Percentiles rank a stretch among this genome's conserved stretches.
Conservation (phyloP, 2,888 invertebrate genomes). For the Brachypterus glaber region DNA sequence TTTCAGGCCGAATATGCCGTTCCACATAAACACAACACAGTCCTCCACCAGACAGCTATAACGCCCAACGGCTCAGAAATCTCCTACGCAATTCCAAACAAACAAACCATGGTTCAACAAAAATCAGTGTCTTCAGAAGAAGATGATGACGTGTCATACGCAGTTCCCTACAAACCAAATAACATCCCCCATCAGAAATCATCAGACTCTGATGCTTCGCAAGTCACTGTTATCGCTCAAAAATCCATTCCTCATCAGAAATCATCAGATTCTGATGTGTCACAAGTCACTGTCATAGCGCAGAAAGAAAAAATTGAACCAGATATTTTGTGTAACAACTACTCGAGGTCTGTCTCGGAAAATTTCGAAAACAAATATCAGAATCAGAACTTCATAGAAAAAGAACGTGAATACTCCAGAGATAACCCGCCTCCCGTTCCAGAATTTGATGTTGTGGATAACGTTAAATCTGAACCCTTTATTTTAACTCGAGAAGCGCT, state of each 20-base stretch:
- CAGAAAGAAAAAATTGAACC: too few relatives aligned
- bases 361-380: constrained; percentile 30
- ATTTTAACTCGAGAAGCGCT: constrained; percentile 30
- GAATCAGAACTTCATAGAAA: constrained; percentile 43
- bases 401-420: constrained; percentile 40
- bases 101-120: constrained; percentile 11
- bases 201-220: constrained; percentile 35
- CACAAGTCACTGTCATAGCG: constrained; percentile 34
- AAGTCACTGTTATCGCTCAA: constrained; percentile 34
- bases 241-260: constrained; percentile 27
- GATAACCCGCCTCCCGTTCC: constrained; percentile 15
- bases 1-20: constrained; percentile 12
- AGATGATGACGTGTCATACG: constrained; percentile 20
- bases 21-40: constrained; percentile 9
- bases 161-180: constrained; percentile 29
- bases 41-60: constrained; percentile 7
- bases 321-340: too few relatives aligned
- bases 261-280: constrained; percentile 36
- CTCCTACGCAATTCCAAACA: constrained; percentile 10
- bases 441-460: constrained; percentile 16
- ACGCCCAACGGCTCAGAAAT: constrained; percentile 10
- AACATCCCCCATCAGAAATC: constrained; percentile 39
- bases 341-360: constrained; percentile 38
- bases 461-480: constrained; percentile 30
- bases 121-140: constrained; percentile 20